Conservation (phyloP, 2,888 invertebrate genomes). For the Craniophora ligustri region DNA sequence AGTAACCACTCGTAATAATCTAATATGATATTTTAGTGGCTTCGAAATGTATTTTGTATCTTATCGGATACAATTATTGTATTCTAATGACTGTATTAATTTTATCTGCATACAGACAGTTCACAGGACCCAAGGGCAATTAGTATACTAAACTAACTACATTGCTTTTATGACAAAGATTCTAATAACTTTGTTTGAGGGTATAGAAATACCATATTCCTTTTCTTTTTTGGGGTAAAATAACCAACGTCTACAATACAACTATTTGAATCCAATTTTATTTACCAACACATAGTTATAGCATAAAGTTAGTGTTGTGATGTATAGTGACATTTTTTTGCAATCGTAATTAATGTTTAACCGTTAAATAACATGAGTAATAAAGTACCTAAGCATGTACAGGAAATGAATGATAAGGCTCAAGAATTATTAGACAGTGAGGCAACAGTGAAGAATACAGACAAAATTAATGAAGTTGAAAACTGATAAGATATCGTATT, state of each 20-base stretch:
- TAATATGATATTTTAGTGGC: neutral
- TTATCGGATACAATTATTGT: too few relatives aligned
- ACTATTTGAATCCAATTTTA: too few relatives aligned
- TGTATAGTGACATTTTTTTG: too few relatives aligned
- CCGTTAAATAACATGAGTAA: too few relatives aligned
- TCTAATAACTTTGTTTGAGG: conserved; percentile 11
- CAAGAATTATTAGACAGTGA: too few relatives aligned
- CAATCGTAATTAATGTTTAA: too few relatives aligned
- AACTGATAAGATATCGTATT: conserved; percentile 15
- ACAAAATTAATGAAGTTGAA: conserved; percentile 16
- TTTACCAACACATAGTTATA: too few relatives aligned
- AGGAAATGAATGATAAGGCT: too few relatives aligned
- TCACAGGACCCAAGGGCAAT: conserved; percentile 5
- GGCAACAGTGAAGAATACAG: neutral
- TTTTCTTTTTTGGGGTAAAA: conserved; percentile 16
- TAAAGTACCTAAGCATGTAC: too few relatives aligned
- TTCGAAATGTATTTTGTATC: conserved; percentile 2
- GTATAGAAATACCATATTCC: conserved; percentile 18
- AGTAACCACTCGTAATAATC: conserved; percentile 24
- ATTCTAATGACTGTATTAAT: too few relatives aligned
- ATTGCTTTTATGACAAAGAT: conserved; percentile 24
- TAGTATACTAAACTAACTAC: conserved; percentile 10
- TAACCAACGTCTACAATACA: conserved; percentile 18
- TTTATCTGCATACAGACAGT: too few relatives aligned
- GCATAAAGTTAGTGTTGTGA: too few relatives aligned